Conservation (phyloP, 2,113 vertebrate genomes). For the Hystrix brachyura region DNA sequence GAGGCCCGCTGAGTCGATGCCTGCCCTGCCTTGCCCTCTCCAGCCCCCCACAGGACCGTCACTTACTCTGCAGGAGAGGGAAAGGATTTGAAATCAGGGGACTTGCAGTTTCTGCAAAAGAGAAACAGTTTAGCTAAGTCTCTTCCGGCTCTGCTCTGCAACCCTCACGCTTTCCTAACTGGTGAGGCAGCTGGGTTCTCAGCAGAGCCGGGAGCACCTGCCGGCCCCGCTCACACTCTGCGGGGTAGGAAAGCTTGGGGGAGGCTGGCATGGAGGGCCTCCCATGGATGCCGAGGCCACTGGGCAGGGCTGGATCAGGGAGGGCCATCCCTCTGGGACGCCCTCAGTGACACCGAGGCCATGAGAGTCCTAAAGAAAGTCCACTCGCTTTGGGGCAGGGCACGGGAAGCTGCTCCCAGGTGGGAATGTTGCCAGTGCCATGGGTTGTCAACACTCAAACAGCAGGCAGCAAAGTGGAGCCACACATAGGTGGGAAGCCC, state of each 20-base stretch:
- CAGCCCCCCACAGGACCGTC: conserved; percentile 58
- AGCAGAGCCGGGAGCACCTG: background rate
- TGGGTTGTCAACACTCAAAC: background rate
- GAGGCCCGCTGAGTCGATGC: background rate
- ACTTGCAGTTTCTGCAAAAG: conserved; percentile 93
- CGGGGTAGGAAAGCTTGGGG: background rate
- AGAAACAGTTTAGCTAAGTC: conserved; percentile 85
- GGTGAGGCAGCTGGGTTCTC: background rate
- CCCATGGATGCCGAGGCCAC: background rate
- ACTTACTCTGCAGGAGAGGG: conserved; percentile 94
- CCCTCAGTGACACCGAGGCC: background rate
- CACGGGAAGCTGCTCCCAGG: background rate
- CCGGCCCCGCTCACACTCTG: background rate
- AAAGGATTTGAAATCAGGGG: conserved; percentile 94
- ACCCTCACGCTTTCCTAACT: background rate
- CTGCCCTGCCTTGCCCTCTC: conserved; percentile 66
- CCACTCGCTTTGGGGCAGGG: background rate
- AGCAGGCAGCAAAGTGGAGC: background rate
- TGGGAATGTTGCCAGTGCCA: background rate
- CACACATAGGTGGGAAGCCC: background rate
- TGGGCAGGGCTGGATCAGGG: background rate
- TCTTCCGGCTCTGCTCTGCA: conserved; percentile 42
- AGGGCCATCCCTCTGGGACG: background rate
- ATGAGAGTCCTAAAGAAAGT: background rate
- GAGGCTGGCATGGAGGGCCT: background rate